Evolutionary conservation across 2,113 vertebrate genomes (phyloP).

Genomic region (Atlantisia rogersi): DNA sequence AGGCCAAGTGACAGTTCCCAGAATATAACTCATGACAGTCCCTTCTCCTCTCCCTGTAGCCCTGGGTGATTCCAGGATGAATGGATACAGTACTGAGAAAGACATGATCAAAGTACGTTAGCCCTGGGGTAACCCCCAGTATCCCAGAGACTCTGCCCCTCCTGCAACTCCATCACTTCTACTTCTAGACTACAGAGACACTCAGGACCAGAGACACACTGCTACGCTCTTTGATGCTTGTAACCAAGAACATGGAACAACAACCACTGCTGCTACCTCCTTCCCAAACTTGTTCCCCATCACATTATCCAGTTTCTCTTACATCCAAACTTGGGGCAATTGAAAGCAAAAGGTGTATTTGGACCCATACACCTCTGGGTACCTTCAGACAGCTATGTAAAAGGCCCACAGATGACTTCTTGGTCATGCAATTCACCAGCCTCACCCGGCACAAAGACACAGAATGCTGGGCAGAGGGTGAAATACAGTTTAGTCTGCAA

Average conservation of each 20-base stretch:
- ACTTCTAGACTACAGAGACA: not conserved
- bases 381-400: accelerated
- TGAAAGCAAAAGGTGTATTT: not conserved
- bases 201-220: not conserved
- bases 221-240: not conserved
- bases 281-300: not conserved
- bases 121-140: not conserved
- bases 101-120: accelerated
- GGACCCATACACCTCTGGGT: too few relatives aligned
- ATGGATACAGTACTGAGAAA: accelerated
- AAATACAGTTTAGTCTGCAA: not conserved
- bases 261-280: not conserved
- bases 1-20: not conserved
- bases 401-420: not conserved
- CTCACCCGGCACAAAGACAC: not conserved
- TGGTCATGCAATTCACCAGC: not conserved
- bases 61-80: not conserved
- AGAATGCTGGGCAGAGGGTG: not conserved
- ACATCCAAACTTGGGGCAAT: accelerated
- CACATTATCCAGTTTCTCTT: not conserved
- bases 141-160: not conserved
- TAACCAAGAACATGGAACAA: accelerated
- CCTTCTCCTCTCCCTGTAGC: not conserved
- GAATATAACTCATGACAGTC: not conserved
- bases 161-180: not conserved